These are phyloP conservation scores for Junonia oenone DNA, from an alignment of 2,888 invertebrate genomes.

Conservation along the genomic window DNA sequence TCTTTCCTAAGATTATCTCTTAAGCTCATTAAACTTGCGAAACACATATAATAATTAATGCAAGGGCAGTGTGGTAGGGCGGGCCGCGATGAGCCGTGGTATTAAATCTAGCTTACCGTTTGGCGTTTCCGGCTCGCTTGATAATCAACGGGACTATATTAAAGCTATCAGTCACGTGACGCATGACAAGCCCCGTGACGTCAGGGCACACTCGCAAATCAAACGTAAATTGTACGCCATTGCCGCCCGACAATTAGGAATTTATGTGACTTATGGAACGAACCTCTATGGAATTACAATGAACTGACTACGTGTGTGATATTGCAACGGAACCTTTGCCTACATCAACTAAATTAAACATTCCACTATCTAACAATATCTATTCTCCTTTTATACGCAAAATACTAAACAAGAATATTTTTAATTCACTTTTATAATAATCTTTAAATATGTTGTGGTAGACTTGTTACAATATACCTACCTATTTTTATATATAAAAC, in stretches of 20 bases:
- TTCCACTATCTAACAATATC: too few relatives aligned
- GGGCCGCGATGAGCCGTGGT: conserved; percentile 62
- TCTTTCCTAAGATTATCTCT: neutral
- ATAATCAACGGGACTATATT: conserved; percentile 75
- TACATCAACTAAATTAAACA: neutral
- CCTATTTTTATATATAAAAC: neutral
- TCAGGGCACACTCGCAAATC: conserved; percentile 53
- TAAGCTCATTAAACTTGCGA: conserved; percentile 10
- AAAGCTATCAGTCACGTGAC: conserved; percentile 74
- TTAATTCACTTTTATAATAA: neutral
- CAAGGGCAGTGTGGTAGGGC: conserved; percentile 45
- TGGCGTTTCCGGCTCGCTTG: conserved; percentile 65
- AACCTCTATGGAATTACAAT: neutral
- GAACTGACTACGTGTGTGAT: neutral
- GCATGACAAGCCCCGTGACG: conserved; percentile 59
- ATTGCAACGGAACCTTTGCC: neutral
- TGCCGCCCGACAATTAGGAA: conserved; percentile 43
- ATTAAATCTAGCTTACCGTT: conserved; percentile 77
- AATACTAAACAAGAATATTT: too few relatives aligned
- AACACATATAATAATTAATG: conserved; percentile 19
- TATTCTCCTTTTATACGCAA: too few relatives aligned
- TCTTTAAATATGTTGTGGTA: neutral
- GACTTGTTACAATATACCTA: neutral
- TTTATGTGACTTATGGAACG: conserved; percentile 35
- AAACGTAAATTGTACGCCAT: conserved; percentile 48